Evolutionary conservation across 2,888 invertebrate genomes (phyloP).

Genomic region (Globia sparganii): DNA sequence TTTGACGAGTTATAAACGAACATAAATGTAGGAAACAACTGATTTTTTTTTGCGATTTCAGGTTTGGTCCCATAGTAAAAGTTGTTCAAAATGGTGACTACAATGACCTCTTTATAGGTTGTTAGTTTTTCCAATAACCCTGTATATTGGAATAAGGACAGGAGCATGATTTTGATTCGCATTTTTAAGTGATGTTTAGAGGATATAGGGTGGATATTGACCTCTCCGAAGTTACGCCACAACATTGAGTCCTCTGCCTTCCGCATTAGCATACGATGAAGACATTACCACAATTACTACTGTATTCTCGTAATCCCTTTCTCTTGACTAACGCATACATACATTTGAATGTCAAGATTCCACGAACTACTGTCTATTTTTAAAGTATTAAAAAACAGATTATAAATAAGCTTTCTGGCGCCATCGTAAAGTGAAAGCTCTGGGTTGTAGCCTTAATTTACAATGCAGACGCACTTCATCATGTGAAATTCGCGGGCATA

Average conservation of each 20-base stretch:
- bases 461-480: neutral
- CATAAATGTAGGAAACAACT: no score
- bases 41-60: no score
- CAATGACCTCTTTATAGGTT: no score
- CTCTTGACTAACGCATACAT: constrained; percentile 40
- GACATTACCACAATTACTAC: constrained; percentile 22
- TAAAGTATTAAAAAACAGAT: constrained; percentile 20
- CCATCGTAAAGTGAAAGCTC: constrained; percentile 36
- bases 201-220: neutral
- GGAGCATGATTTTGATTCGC: no score
- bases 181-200: neutral
- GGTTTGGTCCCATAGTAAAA: no score
- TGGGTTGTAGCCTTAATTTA: constrained; percentile 29
- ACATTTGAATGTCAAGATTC: constrained; percentile 33
- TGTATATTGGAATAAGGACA: neutral
- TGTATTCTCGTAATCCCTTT: constrained; percentile 35
- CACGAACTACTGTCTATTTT: constrained; percentile 7
- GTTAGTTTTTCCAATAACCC: no score
- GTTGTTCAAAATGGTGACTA: no score
- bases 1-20: no score
- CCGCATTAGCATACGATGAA: constrained; percentile 21
- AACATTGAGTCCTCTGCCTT: neutral
- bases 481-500: neutral
- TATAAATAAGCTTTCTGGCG: constrained; percentile 16
- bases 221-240: neutral